A percentile compares a stretch with the other conserved stretches of the same genome.
phyloP scores from a whole-genome alignment of 2,888 invertebrate genomes.

The Frankliniella fusca region DNA sequence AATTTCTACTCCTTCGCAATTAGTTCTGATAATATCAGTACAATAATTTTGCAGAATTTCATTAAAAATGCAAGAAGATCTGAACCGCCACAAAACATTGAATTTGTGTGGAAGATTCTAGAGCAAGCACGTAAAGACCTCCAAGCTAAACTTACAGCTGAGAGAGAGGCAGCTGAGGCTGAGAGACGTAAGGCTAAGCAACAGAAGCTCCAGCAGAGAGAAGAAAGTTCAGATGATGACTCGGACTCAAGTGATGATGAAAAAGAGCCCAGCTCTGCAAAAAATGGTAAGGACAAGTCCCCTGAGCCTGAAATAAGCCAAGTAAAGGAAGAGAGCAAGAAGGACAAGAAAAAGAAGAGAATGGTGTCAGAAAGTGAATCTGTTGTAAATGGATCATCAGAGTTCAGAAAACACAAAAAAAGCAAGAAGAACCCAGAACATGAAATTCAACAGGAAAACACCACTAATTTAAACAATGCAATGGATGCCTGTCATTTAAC shows the following conservation, averaged over 20 bases:
- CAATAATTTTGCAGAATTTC: background rate
- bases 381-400: background rate
- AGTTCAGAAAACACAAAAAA: background rate
- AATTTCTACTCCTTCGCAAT: background rate
- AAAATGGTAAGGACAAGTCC: background rate
- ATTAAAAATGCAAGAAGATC: background rate
- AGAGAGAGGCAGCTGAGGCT: background rate
- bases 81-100: background rate
- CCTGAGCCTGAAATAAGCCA: background rate
- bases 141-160: background rate
- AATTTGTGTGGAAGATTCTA: background rate
- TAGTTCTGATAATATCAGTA: too few relatives aligned
- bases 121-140: background rate
- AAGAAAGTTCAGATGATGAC: background rate
- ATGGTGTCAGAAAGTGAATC: slow-evolving; percentile 13
- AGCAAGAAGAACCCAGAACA: background rate
- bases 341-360: slow-evolving; percentile 7
- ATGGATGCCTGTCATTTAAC: background rate
- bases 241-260: background rate
- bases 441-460: background rate
- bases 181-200: background rate
- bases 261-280: background rate
- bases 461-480: background rate
- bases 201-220: background rate
- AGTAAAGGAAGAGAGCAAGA: background rate